Percentiles rank a stretch among this genome's conserved stretches.
Evolutionary conservation across 2,797 vertebrate genomes (phyloP).

Genomic region (Pelodytes ibericus): DNA sequence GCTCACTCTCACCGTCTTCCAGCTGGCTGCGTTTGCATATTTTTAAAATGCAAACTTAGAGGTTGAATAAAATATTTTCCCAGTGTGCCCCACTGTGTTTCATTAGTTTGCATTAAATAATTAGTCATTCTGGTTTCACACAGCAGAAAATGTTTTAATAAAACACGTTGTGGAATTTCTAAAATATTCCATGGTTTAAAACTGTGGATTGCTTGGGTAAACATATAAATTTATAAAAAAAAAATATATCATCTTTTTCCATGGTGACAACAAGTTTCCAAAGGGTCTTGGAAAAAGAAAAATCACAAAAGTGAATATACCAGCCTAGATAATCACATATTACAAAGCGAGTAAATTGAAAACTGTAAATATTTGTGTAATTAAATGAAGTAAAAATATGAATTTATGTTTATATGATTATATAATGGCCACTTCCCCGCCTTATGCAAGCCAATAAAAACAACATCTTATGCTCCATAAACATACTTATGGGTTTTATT

Average conservation of each 20-base stretch:
- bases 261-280: background rate
- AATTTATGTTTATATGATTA: no score
- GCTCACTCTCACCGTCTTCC: background rate
- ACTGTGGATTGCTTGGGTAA: background rate
- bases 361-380: no score
- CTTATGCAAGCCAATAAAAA: no score
- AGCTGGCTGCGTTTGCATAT: background rate
- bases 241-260: background rate
- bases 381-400: no score
- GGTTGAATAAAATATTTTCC: background rate
- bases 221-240: background rate
- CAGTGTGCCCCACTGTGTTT: background rate
- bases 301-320: no score
- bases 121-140: background rate
- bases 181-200: background rate
- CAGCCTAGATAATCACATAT: no score
- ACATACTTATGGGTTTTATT: no score
- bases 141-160: slow-evolving; percentile 4
- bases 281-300: background rate
- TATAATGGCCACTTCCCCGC: no score
- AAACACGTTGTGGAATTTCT: background rate
- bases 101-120: background rate
- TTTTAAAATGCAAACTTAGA: background rate
- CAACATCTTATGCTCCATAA: no score
- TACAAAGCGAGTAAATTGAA: no score